Base-by-base conservation (phyloP, 2,113 vertebrate genomes). In the Pterocles burchelli region DNA sequence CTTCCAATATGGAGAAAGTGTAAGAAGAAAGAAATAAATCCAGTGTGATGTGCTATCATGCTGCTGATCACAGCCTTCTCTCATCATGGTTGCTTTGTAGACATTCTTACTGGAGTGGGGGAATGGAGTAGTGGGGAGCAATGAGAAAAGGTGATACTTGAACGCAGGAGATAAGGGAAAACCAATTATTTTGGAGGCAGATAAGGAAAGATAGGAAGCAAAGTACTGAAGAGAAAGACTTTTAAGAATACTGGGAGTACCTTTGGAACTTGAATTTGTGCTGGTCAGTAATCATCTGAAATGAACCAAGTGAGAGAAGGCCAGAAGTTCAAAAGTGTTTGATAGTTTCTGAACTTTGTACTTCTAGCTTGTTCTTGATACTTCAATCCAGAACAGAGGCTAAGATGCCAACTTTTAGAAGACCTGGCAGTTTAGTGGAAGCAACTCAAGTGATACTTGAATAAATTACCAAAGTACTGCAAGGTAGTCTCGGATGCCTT, bases 41-140 rank as follows among this genome's bases (percentile, higher is more conserved):
- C 7, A 13, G 0, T 19, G 14, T 62, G 28, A 71, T 62, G 25
- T 67, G 28, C n/a, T 73, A 0, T 62, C 6, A 5, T 54, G 20
- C 22, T 65, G 29, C 67, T 73, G 29, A 31, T 74, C 33, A 7
- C 14, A 58, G n/a, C 43, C 66, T 91, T 49, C 65, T 85, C 10
- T 58, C 57, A 22, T 62, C 3, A 3, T 26, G 43, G 41, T 18
- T 78, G 41, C 18, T 62, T 77, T 66, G 17, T 25, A 87, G 49
- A 17, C 16, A 1, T 33, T 88, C 16, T 41, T 92, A 6, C 20
- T 76, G 28, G 12, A 41, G 43, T 24, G 0, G 5, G 15, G 7
- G 24, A 66, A n/a, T 48, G 19, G n/a, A 34, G 9, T 38, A 7
- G 3, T 22, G n/a, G 51, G 51, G 17, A 54, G 21, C 31, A 65